phyloP scores from a whole-genome alignment of 2,113 vertebrate genomes.

The Prinia subflava region DNA sequence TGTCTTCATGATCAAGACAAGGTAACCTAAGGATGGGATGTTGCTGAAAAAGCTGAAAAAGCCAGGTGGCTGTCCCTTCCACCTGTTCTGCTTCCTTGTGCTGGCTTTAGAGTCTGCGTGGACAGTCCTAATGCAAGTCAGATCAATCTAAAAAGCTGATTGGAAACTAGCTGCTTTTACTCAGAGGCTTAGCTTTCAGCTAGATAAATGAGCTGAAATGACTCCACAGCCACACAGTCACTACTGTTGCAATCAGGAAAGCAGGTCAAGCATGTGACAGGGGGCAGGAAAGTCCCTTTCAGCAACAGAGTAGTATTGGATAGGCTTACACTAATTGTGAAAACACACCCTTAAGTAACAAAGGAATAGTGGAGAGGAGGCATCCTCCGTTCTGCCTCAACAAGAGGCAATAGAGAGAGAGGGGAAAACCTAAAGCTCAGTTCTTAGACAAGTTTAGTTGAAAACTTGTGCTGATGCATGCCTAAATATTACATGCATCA shows the following conservation, averaged over 20 bases:
- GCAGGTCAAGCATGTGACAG: constrained; percentile 3
- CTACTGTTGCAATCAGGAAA: background rate
- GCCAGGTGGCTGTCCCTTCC: background rate
- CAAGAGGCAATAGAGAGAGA: background rate
- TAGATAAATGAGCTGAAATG: background rate
- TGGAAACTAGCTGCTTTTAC: background rate
- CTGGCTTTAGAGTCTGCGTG: accelerated
- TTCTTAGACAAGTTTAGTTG: background rate
- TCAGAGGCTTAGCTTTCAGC: background rate
- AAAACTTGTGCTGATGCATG: background rate
- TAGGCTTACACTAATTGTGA: background rate
- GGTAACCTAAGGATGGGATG: background rate
- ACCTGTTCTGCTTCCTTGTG: background rate
- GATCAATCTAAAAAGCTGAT: background rate
- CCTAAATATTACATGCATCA: background rate
- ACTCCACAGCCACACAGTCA: background rate
- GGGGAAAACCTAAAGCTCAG: background rate
- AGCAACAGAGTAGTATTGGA: background rate
- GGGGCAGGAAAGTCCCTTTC: constrained; percentile 11
- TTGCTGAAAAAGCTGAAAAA: background rate
- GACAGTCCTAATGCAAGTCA: background rate
- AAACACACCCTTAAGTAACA: background rate
- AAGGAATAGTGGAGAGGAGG: background rate
- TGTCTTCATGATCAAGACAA: background rate
- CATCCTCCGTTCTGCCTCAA: background rate